Percentiles rank a stretch among this genome's conserved stretches.
phyloP scores from a whole-genome alignment of 2,797 vertebrate species.

The Lithobates pipiens region DNA sequence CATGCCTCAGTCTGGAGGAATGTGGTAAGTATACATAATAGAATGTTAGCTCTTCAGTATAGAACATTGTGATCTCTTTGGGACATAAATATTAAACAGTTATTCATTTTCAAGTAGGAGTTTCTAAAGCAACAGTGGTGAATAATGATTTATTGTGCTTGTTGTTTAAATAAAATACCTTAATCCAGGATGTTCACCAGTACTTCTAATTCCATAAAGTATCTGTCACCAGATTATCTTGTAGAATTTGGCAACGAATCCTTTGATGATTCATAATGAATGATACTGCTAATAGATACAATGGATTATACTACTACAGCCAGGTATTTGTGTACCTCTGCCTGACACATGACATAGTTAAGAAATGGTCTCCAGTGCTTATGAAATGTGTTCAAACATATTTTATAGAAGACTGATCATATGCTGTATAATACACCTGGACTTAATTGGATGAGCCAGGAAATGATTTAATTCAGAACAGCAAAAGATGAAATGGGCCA shows the following conservation, averaged over 20 bases:
- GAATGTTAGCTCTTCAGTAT: not conserved
- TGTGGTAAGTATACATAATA: constrained; percentile 4
- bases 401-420: not conserved
- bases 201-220: constrained; percentile 2
- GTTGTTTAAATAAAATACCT: constrained; percentile 12
- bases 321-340: not conserved
- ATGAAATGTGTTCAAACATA: not conserved
- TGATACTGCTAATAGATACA: not conserved
- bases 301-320: not conserved
- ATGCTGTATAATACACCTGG: not conserved
- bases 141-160: constrained; percentile 36
- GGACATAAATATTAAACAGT: not conserved
- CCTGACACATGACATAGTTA: not conserved
- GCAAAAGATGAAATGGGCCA: not conserved
- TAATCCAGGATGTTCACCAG: constrained; percentile 26
- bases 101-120: not conserved
- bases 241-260: not conserved
- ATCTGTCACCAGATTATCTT: constrained; percentile 10
- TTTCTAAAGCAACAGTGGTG: constrained; percentile 1
- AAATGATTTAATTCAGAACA: not conserved
- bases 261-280: constrained; percentile 23
- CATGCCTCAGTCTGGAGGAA: constrained; percentile 21
- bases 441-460: not conserved
- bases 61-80: not conserved
- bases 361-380: not conserved